Base-by-base conservation (phyloP, 2,113 vertebrate species). In the Poeciliopsis prolifica region DNA sequence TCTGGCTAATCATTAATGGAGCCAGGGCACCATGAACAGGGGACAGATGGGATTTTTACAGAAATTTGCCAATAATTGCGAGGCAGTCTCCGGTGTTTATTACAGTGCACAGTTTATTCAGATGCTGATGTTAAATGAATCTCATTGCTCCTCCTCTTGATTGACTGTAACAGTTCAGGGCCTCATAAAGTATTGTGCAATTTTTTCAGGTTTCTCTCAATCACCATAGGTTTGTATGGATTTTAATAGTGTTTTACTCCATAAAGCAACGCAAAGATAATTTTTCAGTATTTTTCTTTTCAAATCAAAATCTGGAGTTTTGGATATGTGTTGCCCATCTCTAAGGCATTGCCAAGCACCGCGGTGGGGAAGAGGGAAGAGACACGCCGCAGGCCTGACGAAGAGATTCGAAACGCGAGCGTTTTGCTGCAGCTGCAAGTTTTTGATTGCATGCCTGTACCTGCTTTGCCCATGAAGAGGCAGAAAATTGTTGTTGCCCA, bases 1-100 rank as follows among this genome's bases (percentile, higher is more conserved):
- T 88, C 74, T 87, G 87, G 88, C 85, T 83, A 87, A 89, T 89
- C 87, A 87, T 86, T 80, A 73, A 84, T 68, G 74, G 70, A 65
- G 63, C 37, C 77, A 73, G 80, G 42, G 62, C 75, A 37, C 54
- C 64, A 37, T 44, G 75, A 79, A 60, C 68, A 64, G 40, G 66
- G 66, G n/a, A 77, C 65, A 26, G 31, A 74, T 74, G 72, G 54
- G 72, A 62, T 68, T 72, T 74, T 7, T 22, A 22, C 17, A 58
- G 51, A 10, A 58, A 58, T 11, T 10, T n/a, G 51, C 51, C 1
- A 9, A 58, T 58, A 58, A 58, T 58, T 58, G 51, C 22, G 22
- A 58, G 51, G 51, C 51, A 24, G 5, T 8, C 5, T n/a, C 51
- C 24, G 51, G n/a, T n/a, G 51, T n/a, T 58, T 58, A n/a, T 17